Base-by-base conservation (phyloP, 2,888 invertebrate species). In the Callinectes sapidus region DNA sequence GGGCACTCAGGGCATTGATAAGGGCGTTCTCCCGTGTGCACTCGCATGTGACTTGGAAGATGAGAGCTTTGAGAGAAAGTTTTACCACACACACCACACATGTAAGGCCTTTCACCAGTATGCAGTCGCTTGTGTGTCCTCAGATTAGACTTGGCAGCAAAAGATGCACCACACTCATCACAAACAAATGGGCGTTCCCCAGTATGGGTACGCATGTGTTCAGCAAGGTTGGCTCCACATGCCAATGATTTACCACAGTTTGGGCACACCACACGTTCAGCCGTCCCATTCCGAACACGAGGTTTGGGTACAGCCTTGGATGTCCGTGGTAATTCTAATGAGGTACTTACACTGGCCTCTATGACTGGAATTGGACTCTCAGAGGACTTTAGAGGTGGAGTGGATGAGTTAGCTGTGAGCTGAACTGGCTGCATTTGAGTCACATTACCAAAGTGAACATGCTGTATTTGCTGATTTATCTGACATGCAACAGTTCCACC, bases 1-100 rank as follows among this genome's bases (percentile, higher is more conserved):
- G 93, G 91, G 87, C 94, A 94, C 54, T 93, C 91, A 18, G 91
- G 88, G 85, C 94, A 94, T 39, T 92, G 48, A 77, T 93, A 94
- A 3, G 94, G 94, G n/a, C 93, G 85, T 90, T 94, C 94, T 35
- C 94, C 93, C 14, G 94, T 94, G 85, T 94, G 94, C 55, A 92
- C 92, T 18, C 94, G 87, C 92, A 92, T 94, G 89, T 94, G 94
- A 32, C 92, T 92, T 35, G 93, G 93, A 18, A 94, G 88, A 54
- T 93, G 91, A 6, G 93, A 92, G 39, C 93, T 94, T 71, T 93
- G 91, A 8, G 94, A 89, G 90, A 94, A 94, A 6, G 93, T 92
- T 71, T 93, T 93, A 48, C 93, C 94, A 89, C 94, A 94, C 55
- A 93, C 91, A 35, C 93, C 93, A 87, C 94, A 94, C 93, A 93